phyloP scores from a whole-genome alignment of 2,113 vertebrate species.

The Ellobius talpinus region DNA sequence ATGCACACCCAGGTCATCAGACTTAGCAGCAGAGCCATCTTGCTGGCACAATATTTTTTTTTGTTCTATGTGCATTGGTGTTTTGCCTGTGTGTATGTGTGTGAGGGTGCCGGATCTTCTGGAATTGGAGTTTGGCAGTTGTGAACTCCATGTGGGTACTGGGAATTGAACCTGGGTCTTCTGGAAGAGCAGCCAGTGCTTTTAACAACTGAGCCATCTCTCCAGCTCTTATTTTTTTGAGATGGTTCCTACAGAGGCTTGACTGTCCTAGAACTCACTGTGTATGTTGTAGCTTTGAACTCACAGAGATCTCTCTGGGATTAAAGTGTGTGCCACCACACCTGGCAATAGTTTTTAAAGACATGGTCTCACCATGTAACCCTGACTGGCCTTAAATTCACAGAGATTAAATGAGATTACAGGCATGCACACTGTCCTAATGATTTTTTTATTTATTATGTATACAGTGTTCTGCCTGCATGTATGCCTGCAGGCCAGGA shows the following conservation, averaged over 20 bases:
- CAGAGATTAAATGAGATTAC: not conserved
- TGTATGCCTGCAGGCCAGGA: not conserved
- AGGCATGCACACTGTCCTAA: not conserved
- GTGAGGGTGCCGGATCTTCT: not conserved
- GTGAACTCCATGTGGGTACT: not conserved
- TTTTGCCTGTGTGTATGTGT: not conserved
- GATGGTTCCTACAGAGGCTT: not conserved
- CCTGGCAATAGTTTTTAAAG: not conserved
- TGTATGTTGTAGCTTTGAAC: not conserved
- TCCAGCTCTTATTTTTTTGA: not conserved
- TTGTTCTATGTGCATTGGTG: not conserved
- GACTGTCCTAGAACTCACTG: not conserved
- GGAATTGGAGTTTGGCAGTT: not conserved
- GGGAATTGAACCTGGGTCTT: not conserved
- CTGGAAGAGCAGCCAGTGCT: not conserved
- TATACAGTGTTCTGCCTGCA: not conserved
- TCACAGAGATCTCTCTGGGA: not conserved
- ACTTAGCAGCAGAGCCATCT: not conserved
- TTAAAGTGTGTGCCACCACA: not conserved
- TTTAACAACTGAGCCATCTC: not conserved
- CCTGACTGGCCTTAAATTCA: not conserved
- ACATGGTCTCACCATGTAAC: not conserved
- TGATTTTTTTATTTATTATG: not conserved
- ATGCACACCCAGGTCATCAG: not conserved
- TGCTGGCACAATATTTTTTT: not conserved